These are phyloP conservation scores for Ophion ellenae DNA, from an alignment of 2,888 invertebrate species.

Conservation along the genomic window DNA sequence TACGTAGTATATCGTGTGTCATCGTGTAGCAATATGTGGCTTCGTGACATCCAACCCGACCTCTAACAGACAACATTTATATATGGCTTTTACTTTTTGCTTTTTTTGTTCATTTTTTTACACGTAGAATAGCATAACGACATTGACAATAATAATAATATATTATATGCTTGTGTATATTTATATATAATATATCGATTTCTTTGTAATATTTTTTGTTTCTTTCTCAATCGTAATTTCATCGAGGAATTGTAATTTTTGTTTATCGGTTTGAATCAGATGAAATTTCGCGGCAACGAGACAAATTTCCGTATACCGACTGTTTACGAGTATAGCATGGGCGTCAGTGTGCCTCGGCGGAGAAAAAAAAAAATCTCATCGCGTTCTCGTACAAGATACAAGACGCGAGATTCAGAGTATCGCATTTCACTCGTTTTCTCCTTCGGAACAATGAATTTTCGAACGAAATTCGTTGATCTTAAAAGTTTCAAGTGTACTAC, in stretches of 20 bases:
- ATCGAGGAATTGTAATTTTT: conserved; percentile 42
- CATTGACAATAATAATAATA: conserved; percentile 71
- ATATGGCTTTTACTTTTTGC: conserved; percentile 73
- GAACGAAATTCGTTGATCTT: conserved; percentile 39
- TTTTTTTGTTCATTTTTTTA: conserved; percentile 58
- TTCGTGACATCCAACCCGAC: conserved; percentile 73
- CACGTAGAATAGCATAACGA: conserved; percentile 75
- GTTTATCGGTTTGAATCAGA: conserved; percentile 9
- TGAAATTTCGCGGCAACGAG: conserved; percentile 15
- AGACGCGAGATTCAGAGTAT: conserved; percentile 49
- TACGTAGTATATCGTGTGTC: conserved; percentile 31
- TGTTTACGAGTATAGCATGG: conserved; percentile 21
- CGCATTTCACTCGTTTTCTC: conserved; percentile 9
- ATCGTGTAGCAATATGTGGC: conserved; percentile 65
- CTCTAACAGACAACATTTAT: conserved; percentile 78
- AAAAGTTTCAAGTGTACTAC: background rate
- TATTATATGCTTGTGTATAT: conserved; percentile 50
- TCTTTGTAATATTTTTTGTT: conserved; percentile 43
- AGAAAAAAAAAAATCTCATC: conserved; percentile 35
- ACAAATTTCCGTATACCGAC: background rate
- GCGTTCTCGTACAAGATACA: conserved; percentile 51
- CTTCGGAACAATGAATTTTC: conserved; percentile 29
- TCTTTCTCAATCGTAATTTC: conserved; percentile 44
- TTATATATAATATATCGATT: conserved; percentile 46
- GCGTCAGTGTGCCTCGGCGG: background rate